A percentile compares a stretch with the other conserved stretches of the same genome.
These are phyloP conservation scores for Indicator indicator DNA, from an alignment of 2,113 vertebrate species.

Conservation along the genomic window DNA sequence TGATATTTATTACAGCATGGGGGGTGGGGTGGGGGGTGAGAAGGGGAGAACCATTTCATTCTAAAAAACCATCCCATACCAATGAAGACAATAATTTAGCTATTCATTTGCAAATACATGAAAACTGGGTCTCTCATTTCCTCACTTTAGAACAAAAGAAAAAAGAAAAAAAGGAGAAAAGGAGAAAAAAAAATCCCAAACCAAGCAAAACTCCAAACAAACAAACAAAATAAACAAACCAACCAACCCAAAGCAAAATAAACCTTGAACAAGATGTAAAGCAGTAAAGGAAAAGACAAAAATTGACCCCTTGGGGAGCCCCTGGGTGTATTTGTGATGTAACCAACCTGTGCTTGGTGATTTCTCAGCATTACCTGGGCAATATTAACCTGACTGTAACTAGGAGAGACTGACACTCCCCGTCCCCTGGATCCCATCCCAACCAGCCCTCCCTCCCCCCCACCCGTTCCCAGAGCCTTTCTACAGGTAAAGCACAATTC, in stretches of 20 bases:
- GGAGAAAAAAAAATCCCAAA: background rate
- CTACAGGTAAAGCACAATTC: constrained; percentile 75
- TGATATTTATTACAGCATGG: constrained; percentile 81
- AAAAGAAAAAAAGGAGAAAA: too few species aligned
- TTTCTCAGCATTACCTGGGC: background rate
- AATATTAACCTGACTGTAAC: constrained; percentile 78
- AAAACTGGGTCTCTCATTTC: constrained; percentile 82
- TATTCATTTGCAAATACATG: constrained; percentile 88
- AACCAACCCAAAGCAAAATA: background rate
- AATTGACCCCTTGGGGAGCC: constrained; percentile 51
- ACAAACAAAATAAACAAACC: too few species aligned
- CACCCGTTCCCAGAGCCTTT: constrained; percentile 24
- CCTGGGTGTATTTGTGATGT: constrained; percentile 70
- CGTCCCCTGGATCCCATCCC: background rate
- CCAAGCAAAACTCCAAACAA: background rate
- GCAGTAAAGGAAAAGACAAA: background rate
- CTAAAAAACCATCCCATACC: constrained; percentile 73
- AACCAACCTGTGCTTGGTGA: constrained; percentile 32
- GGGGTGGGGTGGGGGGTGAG: background rate
- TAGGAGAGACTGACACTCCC: constrained; percentile 73
- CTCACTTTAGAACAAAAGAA: constrained; percentile 51
- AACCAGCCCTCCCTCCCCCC: background rate
- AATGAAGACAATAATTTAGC: constrained; percentile 85
- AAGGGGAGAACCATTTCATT: constrained; percentile 61
- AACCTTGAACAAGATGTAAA: background rate